Percentiles rank a stretch among this genome's conserved stretches.
phyloP scores from a whole-genome alignment of 2,888 invertebrate genomes.

The Dexiosoma caninum region DNA sequence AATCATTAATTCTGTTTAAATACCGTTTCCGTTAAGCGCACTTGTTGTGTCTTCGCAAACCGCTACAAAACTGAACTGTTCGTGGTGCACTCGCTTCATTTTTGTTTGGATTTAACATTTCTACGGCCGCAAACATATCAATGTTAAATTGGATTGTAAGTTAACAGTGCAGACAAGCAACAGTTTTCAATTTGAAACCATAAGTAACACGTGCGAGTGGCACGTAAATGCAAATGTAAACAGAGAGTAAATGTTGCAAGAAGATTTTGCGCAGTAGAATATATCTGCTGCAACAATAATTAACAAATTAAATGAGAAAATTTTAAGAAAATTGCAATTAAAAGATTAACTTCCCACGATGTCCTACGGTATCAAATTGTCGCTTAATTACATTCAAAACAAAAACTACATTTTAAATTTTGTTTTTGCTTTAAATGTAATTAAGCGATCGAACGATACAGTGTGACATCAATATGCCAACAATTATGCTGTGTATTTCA shows the following conservation, averaged over 20 bases:
- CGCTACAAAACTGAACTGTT: conserved; percentile 49
- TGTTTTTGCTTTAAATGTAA: too few relatives aligned
- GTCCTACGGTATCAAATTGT: too few relatives aligned
- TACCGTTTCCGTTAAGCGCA: conserved; percentile 26
- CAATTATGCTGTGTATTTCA: too few relatives aligned
- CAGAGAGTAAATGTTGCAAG: conserved; percentile 16
- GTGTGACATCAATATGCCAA: too few relatives aligned
- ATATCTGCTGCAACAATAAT: too few relatives aligned
- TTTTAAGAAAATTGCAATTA: too few relatives aligned
- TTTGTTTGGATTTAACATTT: conserved; percentile 50
- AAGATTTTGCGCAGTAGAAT: conserved; percentile 20
- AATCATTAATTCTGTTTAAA: neutral
- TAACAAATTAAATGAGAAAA: too few relatives aligned
- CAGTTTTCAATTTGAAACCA: conserved; percentile 30
- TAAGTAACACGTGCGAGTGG: conserved; percentile 37
- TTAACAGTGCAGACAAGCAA: conserved; percentile 49
- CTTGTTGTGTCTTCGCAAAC: conserved; percentile 35
- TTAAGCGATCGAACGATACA: too few relatives aligned
- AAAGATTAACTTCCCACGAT: too few relatives aligned
- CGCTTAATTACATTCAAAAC: too few relatives aligned
- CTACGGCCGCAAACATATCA: neutral
- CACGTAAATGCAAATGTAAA: conserved; percentile 31
- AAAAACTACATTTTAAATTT: too few relatives aligned
- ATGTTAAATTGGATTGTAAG: conserved; percentile 45
- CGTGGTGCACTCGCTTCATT: conserved; percentile 50